Percentiles rank a stretch among this genome's conserved stretches.
Conservation (phyloP, 2,113 vertebrate species). For the Leiothrix lutea region DNA sequence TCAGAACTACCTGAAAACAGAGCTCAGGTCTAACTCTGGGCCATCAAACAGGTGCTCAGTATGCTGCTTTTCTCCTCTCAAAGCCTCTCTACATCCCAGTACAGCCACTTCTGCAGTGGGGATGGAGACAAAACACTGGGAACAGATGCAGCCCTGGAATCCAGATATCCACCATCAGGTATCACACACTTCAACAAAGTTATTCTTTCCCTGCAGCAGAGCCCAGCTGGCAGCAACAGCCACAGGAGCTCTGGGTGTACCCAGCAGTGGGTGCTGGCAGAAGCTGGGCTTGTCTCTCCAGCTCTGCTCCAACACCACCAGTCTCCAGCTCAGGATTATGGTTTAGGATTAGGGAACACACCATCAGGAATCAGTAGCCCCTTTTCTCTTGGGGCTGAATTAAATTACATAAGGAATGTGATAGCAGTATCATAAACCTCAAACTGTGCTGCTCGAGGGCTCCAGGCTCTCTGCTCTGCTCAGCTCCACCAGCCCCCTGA, state of each 20-base stretch:
- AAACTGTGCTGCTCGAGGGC: background rate
- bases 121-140: background rate
- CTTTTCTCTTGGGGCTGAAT: background rate
- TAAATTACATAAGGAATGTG: background rate
- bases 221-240: rapidly evolving
- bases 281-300: background rate
- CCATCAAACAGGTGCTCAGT: background rate
- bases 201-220: background rate
- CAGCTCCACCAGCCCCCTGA: background rate
- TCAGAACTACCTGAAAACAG: background rate
- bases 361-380: rapidly evolving
- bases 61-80: rapidly evolving
- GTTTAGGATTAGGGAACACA: background rate
- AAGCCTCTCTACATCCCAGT: background rate
- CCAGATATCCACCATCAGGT: rapidly evolving
- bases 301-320: background rate
- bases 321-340: background rate
- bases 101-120: background rate
- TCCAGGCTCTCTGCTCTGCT: background rate
- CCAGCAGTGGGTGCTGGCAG: background rate
- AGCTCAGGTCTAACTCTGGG: rapidly evolving
- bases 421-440: background rate
- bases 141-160: background rate
- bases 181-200: background rate
- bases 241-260: background rate